Conservation (phyloP, 2,113 vertebrate genomes). For the Diadophis punctatus region DNA sequence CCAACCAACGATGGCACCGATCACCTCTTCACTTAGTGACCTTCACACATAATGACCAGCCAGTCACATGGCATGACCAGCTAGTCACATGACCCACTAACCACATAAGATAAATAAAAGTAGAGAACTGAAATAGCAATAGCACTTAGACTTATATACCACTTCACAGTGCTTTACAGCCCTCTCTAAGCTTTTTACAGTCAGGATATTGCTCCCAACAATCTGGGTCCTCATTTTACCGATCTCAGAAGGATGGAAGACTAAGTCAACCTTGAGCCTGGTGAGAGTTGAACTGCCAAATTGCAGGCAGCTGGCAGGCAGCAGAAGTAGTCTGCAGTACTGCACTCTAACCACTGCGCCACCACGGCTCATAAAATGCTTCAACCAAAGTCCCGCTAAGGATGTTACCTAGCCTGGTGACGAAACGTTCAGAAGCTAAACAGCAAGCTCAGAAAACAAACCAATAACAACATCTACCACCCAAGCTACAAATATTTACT, state of each 20-base stretch:
- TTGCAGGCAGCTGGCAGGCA: no score
- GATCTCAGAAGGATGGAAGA: no score
- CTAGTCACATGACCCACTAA: neutral
- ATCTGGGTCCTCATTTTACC: no score
- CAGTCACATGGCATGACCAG: neutral
- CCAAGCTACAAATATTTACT: neutral
- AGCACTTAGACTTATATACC: no score
- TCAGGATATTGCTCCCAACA: no score
- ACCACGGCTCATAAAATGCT: no score
- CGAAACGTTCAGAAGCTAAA: neutral
- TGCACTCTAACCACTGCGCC: no score
- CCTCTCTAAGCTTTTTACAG: no score
- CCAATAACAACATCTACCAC: neutral
- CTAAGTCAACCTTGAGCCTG: no score
- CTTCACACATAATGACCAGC: neutral
- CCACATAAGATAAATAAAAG: neutral
- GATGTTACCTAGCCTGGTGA: neutral
- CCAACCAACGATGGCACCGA: neutral
- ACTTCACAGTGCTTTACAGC: no score
- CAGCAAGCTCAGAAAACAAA: neutral
- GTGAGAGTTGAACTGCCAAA: no score
- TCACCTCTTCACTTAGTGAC: neutral
- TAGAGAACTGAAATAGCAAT: neutral
- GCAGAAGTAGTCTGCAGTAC: no score
- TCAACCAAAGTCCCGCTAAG: neutral